These are phyloP conservation scores for Hyaena hyaena DNA, from an alignment of 2,113 vertebrate genomes.

Conservation along the genomic window DNA sequence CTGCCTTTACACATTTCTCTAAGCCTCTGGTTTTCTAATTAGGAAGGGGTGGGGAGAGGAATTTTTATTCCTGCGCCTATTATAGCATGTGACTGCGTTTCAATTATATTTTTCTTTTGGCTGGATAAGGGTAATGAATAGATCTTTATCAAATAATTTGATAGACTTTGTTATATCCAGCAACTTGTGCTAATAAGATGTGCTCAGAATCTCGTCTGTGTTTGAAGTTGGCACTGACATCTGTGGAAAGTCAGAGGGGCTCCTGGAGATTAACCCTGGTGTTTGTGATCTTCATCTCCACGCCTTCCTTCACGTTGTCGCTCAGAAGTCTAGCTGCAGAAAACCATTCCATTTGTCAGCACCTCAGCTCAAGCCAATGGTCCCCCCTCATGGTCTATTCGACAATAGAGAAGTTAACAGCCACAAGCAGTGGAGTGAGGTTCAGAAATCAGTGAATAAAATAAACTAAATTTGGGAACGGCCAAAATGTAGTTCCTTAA, in stretches of 20 bases:
- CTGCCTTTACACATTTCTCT: conserved; percentile 31
- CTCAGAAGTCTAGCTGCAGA: fast-evolving
- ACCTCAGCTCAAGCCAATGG: background rate
- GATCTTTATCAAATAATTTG: conserved; percentile 79
- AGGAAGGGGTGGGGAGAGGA: conserved; percentile 50
- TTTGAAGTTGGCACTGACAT: background rate
- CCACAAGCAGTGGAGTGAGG: fast-evolving
- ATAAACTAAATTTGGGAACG: background rate
- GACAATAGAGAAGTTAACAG: background rate
- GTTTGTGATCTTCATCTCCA: background rate
- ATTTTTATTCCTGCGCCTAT: conserved; percentile 53
- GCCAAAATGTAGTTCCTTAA: background rate
- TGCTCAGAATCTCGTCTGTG: background rate
- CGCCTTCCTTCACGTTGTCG: fast-evolving
- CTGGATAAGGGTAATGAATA: conserved; percentile 71
- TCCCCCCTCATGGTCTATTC: background rate
- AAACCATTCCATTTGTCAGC: background rate
- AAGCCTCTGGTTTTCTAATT: conserved; percentile 71
- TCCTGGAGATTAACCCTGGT: fast-evolving
- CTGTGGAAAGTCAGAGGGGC: background rate
- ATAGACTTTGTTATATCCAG: conserved; percentile 47
- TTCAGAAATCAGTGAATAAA: background rate
- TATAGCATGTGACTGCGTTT: conserved; percentile 44
- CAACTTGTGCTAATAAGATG: conserved; percentile 34
- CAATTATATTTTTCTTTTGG: conserved; percentile 72